phyloP scores from a whole-genome alignment of 2,888 invertebrate genomes.

The Tuberolachnus salignus region DNA sequence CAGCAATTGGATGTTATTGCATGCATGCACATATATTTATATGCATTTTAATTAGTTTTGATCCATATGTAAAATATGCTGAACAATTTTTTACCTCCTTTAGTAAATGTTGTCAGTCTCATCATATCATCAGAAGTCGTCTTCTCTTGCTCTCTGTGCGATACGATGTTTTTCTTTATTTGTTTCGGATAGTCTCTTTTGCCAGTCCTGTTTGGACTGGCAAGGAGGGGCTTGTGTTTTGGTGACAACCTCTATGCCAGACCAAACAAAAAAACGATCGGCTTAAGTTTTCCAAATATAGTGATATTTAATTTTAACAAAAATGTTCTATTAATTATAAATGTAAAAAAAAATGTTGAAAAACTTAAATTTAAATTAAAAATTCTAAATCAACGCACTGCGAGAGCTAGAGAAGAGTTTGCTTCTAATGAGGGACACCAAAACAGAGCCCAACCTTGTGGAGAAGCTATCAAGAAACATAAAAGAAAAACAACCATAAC shows the following conservation, averaged over 20 bases:
- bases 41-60: neutral
- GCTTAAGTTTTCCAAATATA: slow-evolving; percentile 44
- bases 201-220: slow-evolving; percentile 72
- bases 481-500: slow-evolving; percentile 56
- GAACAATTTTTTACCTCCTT: slow-evolving; percentile 26
- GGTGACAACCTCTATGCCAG: slow-evolving; percentile 67
- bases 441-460: slow-evolving; percentile 67
- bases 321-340: slow-evolving; percentile 47
- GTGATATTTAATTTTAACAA: slow-evolving; percentile 56
- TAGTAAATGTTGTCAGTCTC: slow-evolving; percentile 33
- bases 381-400: slow-evolving; percentile 63
- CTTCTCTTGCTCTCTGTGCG: slow-evolving; percentile 63
- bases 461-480: slow-evolving; percentile 61
- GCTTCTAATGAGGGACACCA: slow-evolving; percentile 65
- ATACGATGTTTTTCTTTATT: slow-evolving; percentile 56
- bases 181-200: slow-evolving; percentile 62
- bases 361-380: slow-evolving; percentile 38
- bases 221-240: slow-evolving; percentile 74
- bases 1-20: too few species aligned
- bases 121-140: slow-evolving; percentile 48
- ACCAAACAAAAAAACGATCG: slow-evolving; percentile 63
- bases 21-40: too few species aligned
- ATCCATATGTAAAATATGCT: neutral
- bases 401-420: slow-evolving; percentile 62
- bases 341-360: slow-evolving; percentile 15